Evolutionary conservation across 1,140 invertebrate species (phyloP), one percentile per base, ranked within the genome.

Genomic region (Antheraea mylitta): DNA sequence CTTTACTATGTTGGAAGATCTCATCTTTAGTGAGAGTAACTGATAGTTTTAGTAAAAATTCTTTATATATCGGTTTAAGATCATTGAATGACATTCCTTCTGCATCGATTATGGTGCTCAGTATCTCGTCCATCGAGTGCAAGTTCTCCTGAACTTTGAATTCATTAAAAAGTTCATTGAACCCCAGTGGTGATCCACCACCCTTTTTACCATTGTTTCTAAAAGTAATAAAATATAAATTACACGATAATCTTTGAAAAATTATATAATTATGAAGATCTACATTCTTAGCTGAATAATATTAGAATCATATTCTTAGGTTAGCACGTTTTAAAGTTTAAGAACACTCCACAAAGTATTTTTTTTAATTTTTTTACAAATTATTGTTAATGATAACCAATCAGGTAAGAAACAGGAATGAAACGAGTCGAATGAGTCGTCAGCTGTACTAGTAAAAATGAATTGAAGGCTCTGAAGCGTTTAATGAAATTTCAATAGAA

Each of bases 11-110:
- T 82, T 97, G 96, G 82, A 97, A 98, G 66, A 98, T 93, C 89
- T 98, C 97, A 78, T 98, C 97, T 89, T 98, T 97, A 18, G 96
- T 98, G 18, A 98, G 89, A 0, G 97, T 98, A 0, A 97, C 94
- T 0, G 97, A 96, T 65, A 98, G 91, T 92, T 98, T 97, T 58
- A 98, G 85, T 30, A 98, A 90, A 80, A 98, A 97, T 91, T 98
- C 97, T 87, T 97, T 97, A 83, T 98, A 97, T 53, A 97, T 96
- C 5, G 97, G 97, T 86, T 97, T 97, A 62, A 98, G 91, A 76
- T 98, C 97, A 90, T 98, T 98, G 89, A 97, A 98, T 19, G 96
- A 97, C 97, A 98, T 98, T 63, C 97, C 97, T 83, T 97, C 96
- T 0, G 96, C 95, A 91, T 97, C 96, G 71, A 98, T 97, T 77